A percentile compares a stretch with the other conserved stretches of the same genome.
Conservation (phyloP, 2,113 vertebrate species). For the Forbesichthys agassizii region DNA sequence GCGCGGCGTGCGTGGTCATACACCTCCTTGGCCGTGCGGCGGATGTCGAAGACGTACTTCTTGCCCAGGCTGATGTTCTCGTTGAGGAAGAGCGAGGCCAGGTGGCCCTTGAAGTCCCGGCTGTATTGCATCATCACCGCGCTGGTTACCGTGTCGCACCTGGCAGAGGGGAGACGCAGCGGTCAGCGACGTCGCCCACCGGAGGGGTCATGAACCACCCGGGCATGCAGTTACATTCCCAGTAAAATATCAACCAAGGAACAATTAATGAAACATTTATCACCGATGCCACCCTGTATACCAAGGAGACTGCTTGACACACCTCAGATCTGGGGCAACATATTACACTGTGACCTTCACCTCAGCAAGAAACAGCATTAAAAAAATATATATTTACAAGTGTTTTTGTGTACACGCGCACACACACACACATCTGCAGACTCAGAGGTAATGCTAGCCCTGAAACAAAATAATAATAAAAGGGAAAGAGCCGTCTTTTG, state of each 20-base stretch:
- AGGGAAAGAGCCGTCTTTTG: slow-evolving; percentile 29
- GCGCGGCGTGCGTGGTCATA: slow-evolving; percentile 92
- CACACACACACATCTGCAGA: slow-evolving; percentile 2
- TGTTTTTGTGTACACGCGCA: no score
- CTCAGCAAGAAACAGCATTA: no score
- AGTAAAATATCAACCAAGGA: background rate
- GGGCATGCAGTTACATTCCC: background rate
- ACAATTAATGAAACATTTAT: no score
- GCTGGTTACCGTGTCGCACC: slow-evolving; percentile 95
- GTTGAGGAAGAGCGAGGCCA: slow-evolving; percentile 95
- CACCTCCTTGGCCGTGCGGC: slow-evolving; percentile 95
- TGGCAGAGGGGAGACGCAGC: slow-evolving; percentile 43
- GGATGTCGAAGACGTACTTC: slow-evolving; percentile 97
- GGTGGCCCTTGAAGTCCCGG: slow-evolving; percentile 94
- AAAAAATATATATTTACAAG: no score
- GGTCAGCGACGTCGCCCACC: background rate
- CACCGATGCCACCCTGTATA: no score
- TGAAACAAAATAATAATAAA: slow-evolving; percentile 41
- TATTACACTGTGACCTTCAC: no score
- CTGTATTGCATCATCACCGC: slow-evolving; percentile 99
- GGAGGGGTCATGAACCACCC: no score
- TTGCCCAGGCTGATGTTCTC: slow-evolving; percentile 98
- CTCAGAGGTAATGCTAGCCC: slow-evolving; percentile 8
- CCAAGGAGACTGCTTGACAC: no score
- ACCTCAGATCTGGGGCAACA: no score